Evolutionary conservation across 2,888 invertebrate genomes (phyloP), one percentile per base, ranked within the genome.

Genomic region (Anarsia innoxiella): DNA sequence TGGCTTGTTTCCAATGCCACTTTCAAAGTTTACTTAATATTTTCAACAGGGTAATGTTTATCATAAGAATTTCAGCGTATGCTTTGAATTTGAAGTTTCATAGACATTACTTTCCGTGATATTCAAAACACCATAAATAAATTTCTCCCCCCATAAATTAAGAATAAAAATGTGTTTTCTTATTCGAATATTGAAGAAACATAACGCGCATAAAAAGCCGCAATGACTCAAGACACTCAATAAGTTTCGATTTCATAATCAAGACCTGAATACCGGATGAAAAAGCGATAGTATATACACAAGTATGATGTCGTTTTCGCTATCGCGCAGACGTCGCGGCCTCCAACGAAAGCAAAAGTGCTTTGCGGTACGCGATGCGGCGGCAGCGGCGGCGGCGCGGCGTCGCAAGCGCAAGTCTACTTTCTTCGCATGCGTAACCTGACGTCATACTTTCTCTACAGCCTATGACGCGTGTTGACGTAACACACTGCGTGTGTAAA

Each of bases 391-490:
- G 23, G 57, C 23, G 19, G 30, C 14, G 10, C 11, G 13, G 54
- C 55, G 46, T 56, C 77, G 79, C 77, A 66, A 66, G 76, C 79
- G 78, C 80, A 77, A 56, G 63, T 59, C 56, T 77, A 72, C 83
- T 82, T 80, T 83, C 82, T 82, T 80, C 66, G 72, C 66, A 66
- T 69, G 74, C 69, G 70, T 70, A 55, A 55, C 47, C 42, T 68
- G 73, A 78, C 83, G 79, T 82, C 79, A 80, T 53, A 74, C 83
- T 83, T 82, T 83, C 83, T 67, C 76, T 53, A 51, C 57, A 56
- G 51, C 47, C 66, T 63, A 57, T 78, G 82, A 80, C 78, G 77
- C 61, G 61, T 51, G 47, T 60, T 72, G 70, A 72, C 73, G 74
- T 77, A 80, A 80, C 65, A 49, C 48, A 52, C 53, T 60, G 64